These are phyloP conservation scores for Bungarus multicinctus DNA, from an alignment of 2,113 vertebrate genomes.

Conservation along the genomic window DNA sequence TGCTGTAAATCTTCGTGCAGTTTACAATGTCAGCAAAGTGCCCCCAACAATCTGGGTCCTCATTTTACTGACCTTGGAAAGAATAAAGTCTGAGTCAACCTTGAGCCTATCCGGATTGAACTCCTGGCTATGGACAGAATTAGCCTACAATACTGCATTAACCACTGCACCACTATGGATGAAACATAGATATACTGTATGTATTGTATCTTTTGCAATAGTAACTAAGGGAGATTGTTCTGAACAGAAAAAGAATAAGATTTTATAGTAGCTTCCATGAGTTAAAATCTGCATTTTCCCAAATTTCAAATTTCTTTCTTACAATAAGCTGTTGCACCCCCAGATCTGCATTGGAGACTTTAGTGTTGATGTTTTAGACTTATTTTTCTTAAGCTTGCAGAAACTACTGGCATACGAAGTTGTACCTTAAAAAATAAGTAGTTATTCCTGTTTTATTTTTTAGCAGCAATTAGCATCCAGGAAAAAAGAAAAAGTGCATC, in stretches of 20 bases:
- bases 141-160: background rate
- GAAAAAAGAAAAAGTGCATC: background rate
- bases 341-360: background rate
- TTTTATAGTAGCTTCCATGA: background rate
- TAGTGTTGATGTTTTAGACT: background rate
- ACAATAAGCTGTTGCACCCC: background rate
- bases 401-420: background rate
- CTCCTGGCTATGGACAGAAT: background rate
- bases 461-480: background rate
- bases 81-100: background rate
- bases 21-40: background rate
- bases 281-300: background rate
- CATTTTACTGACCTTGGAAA: background rate
- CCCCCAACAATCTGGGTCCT: background rate
- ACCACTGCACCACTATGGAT: background rate
- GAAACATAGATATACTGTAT: background rate
- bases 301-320: background rate
- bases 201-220: background rate
- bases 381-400: background rate
- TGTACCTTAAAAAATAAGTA: background rate
- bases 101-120: background rate
- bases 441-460: background rate
- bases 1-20: background rate
- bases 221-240: background rate
- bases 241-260: background rate